phyloP scores from a whole-genome alignment of 2,113 vertebrate species.

The Rhynchomys soricoides region DNA sequence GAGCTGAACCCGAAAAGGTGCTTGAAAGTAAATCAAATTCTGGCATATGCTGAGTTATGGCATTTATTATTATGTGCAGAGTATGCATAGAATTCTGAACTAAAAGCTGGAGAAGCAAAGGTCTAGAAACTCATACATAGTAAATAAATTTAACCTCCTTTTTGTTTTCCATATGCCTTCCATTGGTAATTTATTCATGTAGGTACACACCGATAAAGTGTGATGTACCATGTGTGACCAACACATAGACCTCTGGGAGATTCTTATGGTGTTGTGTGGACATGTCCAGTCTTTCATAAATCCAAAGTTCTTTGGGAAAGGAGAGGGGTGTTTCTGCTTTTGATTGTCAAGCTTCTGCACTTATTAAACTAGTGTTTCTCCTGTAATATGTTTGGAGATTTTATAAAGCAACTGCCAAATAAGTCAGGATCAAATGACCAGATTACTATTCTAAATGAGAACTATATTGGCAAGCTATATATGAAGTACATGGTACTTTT shows the following conservation, averaged over 20 bases:
- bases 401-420: conserved; percentile 44
- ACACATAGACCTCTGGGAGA: not conserved
- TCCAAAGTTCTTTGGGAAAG: conserved; percentile 43
- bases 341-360: conserved; percentile 71
- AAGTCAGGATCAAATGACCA: conserved; percentile 53
- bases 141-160: conserved; percentile 75
- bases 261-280: not conserved
- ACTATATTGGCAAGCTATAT: conserved; percentile 8
- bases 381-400: conserved; percentile 58
- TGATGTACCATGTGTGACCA: not conserved
- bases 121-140: conserved; percentile 67
- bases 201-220: not conserved
- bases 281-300: conserved; percentile 29
- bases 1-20: conserved; percentile 67
- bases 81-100: conserved; percentile 72
- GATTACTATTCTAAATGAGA: conserved; percentile 68
- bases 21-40: conserved; percentile 53
- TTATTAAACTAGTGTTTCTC: conserved; percentile 59
- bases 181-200: conserved; percentile 34
- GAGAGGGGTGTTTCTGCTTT: conserved; percentile 34
- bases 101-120: conserved; percentile 69
- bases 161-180: conserved; percentile 4
- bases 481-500: conserved; percentile 47
- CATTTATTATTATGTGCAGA: conserved; percentile 72
- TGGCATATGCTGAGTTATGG: conserved; percentile 62